A percentile compares a stretch with the other conserved stretches of the same genome.
Evolutionary conservation across 2,113 vertebrate genomes (phyloP).

Genomic region (Pitta sordida): DNA sequence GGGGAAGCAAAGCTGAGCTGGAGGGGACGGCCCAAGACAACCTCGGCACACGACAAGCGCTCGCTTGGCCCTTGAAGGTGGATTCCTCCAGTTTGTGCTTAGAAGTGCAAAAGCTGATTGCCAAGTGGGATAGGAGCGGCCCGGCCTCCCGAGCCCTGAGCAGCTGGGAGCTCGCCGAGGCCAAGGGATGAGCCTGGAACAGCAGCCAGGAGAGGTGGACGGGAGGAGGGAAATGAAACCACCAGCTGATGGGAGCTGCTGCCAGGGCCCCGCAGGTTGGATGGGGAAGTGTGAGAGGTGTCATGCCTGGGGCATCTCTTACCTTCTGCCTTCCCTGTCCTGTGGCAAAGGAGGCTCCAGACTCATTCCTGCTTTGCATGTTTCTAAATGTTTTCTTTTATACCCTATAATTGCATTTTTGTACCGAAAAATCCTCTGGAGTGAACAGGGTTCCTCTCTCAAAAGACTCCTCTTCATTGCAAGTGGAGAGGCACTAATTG

Average conservation of each 20-base stretch:
- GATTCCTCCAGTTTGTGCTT: not conserved
- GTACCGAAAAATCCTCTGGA: not conserved
- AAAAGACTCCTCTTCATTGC: not conserved
- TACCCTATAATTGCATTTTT: not conserved
- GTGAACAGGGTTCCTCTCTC: not conserved
- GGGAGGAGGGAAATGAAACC: not conserved
- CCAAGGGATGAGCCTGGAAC: not conserved
- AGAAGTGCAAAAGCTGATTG: not conserved
- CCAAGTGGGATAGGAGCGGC: not conserved
- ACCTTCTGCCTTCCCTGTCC: not conserved
- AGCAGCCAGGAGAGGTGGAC: not conserved
- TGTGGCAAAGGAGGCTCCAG: not conserved
- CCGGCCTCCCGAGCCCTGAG: not conserved
- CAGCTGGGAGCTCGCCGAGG: not conserved
- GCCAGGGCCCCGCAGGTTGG: not conserved
- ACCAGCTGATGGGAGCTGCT: not conserved
- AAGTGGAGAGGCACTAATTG: not conserved
- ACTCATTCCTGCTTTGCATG: not conserved
- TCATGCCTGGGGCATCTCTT: not conserved
- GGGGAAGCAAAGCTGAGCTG: not conserved
- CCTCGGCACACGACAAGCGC: fast-evolving
- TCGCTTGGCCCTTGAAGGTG: not conserved
- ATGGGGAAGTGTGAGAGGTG: not conserved
- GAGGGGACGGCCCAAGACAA: not conserved
- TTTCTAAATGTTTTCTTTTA: not conserved